Evolutionary conservation across 2,888 invertebrate species (phyloP), one percentile per base, ranked within the genome.

Genomic region (Lasioglossum morio): DNA sequence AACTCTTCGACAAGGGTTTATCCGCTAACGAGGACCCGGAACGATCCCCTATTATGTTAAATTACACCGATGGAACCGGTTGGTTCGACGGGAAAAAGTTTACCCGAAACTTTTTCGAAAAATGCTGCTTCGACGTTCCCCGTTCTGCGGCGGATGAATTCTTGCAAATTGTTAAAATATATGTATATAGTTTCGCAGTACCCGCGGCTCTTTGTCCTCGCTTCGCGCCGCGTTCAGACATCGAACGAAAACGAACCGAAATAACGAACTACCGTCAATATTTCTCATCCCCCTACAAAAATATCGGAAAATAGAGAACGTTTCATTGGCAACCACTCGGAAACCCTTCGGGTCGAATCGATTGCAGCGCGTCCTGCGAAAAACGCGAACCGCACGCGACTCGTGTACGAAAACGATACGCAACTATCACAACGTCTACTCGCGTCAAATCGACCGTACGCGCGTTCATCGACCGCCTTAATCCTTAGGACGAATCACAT

Each of bases 401-500:
- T 34, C 69, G 12, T 19, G 23, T 23, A 69, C 69, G 23, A 69
- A 19, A n/a, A 72, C 43, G 40, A 57, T 78, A 19, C 69, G 27
- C 40, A 19, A 53, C 43, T 57, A 70, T 53, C 57, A 34, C 53
- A 46, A 84, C 10, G 30, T 12, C 60, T 63, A 63, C 34, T 30
- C 34, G 73, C 34, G 27, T 77, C 70, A 48, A 43, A 53, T 40
- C 70, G 76, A 81, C 40, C 27, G 74, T 72, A 77, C 66, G 46
- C 27, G 73, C 27, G 76, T 53, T 60, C 76, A 69, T 37, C 69
- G 40, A 77, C 69, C 48, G 60, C 34, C 69, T 84, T 74, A 74
- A 82, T 57, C n/a, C n/a, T 76, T 60, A 37, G 37, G 84, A 79
- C 72, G 72, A 79, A 74, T 80, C 37, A 53, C 57, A 70, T 63